Evolutionary conservation across 2,888 invertebrate species (phyloP).

Genomic region (Macroteleia sp.): DNA sequence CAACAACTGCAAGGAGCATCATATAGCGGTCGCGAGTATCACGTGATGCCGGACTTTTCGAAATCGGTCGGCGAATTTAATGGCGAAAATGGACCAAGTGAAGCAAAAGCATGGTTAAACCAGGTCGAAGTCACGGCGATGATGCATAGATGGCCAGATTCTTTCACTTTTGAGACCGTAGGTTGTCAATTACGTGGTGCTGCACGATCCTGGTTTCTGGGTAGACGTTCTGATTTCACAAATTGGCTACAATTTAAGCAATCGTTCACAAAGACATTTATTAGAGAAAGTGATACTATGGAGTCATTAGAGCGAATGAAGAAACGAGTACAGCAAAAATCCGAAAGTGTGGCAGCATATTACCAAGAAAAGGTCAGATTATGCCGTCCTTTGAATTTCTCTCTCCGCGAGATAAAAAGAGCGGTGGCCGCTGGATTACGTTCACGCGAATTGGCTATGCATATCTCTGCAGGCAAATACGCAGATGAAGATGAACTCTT

Average conservation of each 20-base stretch:
- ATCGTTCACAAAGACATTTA: conserved; percentile 7
- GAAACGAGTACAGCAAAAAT: conserved; percentile 22
- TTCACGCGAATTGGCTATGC: too few relatives aligned
- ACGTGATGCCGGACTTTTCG: too few relatives aligned
- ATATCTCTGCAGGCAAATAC: too few relatives aligned
- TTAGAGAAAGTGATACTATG: not conserved
- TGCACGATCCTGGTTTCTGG: not conserved
- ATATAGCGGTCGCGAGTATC: too few relatives aligned
- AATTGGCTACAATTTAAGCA: conserved; percentile 47
- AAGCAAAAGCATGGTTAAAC: not conserved
- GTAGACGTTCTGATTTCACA: conserved; percentile 28
- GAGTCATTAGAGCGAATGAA: conserved; percentile 51
- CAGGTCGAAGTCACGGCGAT: conserved; percentile 50
- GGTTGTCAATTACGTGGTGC: conserved; percentile 45
- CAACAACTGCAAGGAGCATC: too few relatives aligned
- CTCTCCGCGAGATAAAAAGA: conserved; percentile 46
- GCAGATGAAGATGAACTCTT: too few relatives aligned
- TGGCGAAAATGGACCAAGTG: too few relatives aligned
- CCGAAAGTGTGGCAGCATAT: conserved; percentile 43
- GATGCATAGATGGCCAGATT: conserved; percentile 53
- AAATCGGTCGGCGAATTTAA: too few relatives aligned
- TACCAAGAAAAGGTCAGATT: conserved; percentile 55
- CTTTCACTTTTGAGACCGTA: conserved; percentile 43
- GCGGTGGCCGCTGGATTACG: conserved; percentile 34
- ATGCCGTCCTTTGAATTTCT: conserved; percentile 40